Percentiles rank a stretch among this genome's conserved stretches.
Evolutionary conservation across 2,888 invertebrate species (phyloP).

Genomic region (Cotesia congregata): DNA sequence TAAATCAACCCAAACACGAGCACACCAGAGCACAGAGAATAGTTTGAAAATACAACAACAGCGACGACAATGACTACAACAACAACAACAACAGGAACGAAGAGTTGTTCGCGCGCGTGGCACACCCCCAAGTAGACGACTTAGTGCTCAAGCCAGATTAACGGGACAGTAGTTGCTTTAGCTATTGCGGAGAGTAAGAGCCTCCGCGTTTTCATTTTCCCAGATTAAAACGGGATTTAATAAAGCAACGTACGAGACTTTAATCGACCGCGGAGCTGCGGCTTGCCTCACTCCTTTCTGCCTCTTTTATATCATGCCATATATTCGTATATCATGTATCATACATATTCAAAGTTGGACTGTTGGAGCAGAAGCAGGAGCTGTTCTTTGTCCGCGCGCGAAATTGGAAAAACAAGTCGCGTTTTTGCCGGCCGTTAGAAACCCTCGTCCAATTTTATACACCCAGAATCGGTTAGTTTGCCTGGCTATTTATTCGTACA

Average conservation of each 20-base stretch:
- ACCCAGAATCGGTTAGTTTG: neutral
- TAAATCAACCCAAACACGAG: conserved; percentile 44
- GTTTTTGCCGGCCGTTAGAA: neutral
- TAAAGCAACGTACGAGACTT: conserved; percentile 65
- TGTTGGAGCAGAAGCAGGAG: too few species aligned
- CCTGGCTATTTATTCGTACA: neutral
- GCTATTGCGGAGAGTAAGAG: conserved; percentile 15
- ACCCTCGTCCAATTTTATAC: neutral
- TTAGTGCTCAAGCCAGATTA: conserved; percentile 36
- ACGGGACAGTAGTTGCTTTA: conserved; percentile 31
- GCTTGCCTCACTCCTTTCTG: conserved; percentile 49
- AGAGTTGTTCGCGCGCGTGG: conserved; percentile 16
- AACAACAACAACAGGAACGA: conserved; percentile 7
- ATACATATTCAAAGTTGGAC: too few species aligned
- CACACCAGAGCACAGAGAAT: conserved; percentile 7
- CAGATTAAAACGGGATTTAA: conserved; percentile 67
- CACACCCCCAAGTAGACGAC: conserved; percentile 26
- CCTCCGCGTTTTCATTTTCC: conserved; percentile 60
- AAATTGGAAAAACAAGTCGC: neutral
- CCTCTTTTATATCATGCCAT: conserved; percentile 38
- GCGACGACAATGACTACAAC: conserved; percentile 25
- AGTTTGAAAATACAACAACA: conserved; percentile 39
- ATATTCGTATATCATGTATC: conserved; percentile 3
- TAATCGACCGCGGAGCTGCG: conserved; percentile 59
- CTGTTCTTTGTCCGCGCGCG: neutral